Base-by-base conservation (phyloP, 92 coral and sea anemone genomes). In the Porites cylindrica region DNA sequence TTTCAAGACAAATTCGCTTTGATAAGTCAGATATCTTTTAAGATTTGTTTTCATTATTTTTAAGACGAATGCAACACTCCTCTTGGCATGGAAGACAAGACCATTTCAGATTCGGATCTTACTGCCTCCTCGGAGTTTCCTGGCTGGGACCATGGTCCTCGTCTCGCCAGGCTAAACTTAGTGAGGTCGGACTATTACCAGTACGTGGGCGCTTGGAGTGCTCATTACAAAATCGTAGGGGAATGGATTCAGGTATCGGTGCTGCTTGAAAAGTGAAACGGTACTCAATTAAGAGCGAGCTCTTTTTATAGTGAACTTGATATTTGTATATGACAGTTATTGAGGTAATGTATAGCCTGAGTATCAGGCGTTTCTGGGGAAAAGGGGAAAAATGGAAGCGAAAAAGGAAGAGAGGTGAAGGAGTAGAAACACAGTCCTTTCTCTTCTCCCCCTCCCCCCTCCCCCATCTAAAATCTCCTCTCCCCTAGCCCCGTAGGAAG, bases 221-320 rank as follows among this genome's bases (percentile, higher is more conserved):
- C 71, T 10, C 7, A 4, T 2, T 6, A 1, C 29, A 6, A 2
- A 1, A 43, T 11, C 12, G 10, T 11, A 10, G 82, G 82, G 3
- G 72, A 62, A 51, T 78, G 82, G 82, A 62, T 78, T 18, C 82
- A 78, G 82, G 82, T 78, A 78, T 14, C 12, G 51, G 24, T 19
- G 53, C 32, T 24, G 12, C 47, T 38, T 38, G 0, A 4, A 38
- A 0, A 38, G 47, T 38, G 47, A 38, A 38, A 38, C 47, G 47
- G 47, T 3, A 4, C 47, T 38, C 47, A 38, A 38, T 38, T 38
- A 38, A 0, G 47, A 38, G 47, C 32, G 5, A 38, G 47, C 47
- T 38, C 47, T 38, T 38, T 38, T 38, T 38, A 29, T 29, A 38
- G 47, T 4, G 47, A 0, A 38, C 47, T 38, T 4, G 47, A 38